phyloP scores from a whole-genome alignment of 53 echinoderm and acorn worm species.

The Echinometra lucunter region DNA sequence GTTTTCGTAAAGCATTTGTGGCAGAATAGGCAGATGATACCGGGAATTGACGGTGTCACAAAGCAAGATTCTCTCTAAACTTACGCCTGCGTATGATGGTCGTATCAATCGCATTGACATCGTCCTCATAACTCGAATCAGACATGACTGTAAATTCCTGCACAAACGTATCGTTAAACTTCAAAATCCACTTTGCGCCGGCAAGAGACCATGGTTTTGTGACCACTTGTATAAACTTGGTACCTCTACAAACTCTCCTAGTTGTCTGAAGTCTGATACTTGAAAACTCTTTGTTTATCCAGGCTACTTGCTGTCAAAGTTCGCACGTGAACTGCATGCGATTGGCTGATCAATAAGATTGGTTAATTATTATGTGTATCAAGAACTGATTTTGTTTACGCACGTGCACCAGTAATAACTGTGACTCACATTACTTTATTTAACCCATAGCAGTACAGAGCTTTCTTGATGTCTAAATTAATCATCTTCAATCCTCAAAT shows the following conservation, averaged over 20 bases:
- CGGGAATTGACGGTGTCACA: too few species aligned
- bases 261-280: background rate
- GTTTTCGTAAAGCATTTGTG: too few species aligned
- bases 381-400: conserved; percentile 25
- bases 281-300: background rate
- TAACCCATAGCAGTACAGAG: too few species aligned
- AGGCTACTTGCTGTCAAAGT: conserved; percentile 45
- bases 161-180: background rate
- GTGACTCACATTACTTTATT: background rate
- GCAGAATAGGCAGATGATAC: too few species aligned
- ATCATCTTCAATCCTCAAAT: too few species aligned
- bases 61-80: background rate
- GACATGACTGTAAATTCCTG: background rate
- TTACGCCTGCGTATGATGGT: conserved; percentile 52
- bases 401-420: background rate
- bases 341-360: background rate
- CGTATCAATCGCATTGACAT: conserved; percentile 49
- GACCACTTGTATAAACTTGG: background rate
- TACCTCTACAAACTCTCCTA: background rate
- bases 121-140: conserved; percentile 63
- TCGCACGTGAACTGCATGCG: background rate
- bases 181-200: background rate
- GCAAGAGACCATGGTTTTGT: background rate
- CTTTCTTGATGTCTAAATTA: too few species aligned
- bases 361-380: conserved; percentile 45